phyloP scores from a whole-genome alignment of 2,113 vertebrate genomes.

The Alexandromys fortis region DNA sequence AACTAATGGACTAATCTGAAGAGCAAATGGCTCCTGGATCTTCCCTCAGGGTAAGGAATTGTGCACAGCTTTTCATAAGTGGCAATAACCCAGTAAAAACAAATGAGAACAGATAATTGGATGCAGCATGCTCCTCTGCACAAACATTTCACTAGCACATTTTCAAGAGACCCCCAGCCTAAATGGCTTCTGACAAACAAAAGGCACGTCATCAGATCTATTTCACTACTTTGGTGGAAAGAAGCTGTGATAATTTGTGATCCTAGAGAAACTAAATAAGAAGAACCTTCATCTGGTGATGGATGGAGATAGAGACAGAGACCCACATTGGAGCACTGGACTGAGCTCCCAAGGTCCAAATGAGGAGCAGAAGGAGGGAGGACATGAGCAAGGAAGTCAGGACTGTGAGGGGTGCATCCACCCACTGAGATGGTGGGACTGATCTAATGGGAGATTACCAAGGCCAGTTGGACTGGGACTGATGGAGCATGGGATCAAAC shows the following conservation, averaged over 20 bases:
- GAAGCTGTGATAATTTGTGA: background rate
- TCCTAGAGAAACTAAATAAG: too few relatives aligned
- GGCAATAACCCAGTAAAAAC: background rate
- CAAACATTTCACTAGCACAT: background rate
- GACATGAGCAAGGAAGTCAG: too few relatives aligned
- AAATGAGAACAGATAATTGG: slow-evolving; percentile 4
- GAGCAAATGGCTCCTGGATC: slow-evolving; percentile 23
- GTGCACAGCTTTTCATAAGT: background rate
- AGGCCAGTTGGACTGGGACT: too few relatives aligned
- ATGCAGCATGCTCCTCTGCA: background rate
- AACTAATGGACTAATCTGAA: slow-evolving; percentile 20
- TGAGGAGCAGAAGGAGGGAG: too few relatives aligned
- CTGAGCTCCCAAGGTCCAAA: too few relatives aligned
- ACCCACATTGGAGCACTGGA: too few relatives aligned
- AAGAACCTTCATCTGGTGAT: too few relatives aligned
- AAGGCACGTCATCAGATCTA: background rate
- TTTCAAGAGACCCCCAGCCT: background rate
- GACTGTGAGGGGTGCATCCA: too few relatives aligned
- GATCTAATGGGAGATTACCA: too few relatives aligned
- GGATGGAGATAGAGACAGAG: too few relatives aligned
- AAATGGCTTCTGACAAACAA: background rate
- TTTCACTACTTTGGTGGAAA: background rate
- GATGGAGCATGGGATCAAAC: too few relatives aligned
- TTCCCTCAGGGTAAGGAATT: background rate
- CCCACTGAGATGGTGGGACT: too few relatives aligned